Evolutionary conservation across 2,888 invertebrate genomes (phyloP), one percentile per base, ranked within the genome.

Genomic region (Seladonia tumulorum): DNA sequence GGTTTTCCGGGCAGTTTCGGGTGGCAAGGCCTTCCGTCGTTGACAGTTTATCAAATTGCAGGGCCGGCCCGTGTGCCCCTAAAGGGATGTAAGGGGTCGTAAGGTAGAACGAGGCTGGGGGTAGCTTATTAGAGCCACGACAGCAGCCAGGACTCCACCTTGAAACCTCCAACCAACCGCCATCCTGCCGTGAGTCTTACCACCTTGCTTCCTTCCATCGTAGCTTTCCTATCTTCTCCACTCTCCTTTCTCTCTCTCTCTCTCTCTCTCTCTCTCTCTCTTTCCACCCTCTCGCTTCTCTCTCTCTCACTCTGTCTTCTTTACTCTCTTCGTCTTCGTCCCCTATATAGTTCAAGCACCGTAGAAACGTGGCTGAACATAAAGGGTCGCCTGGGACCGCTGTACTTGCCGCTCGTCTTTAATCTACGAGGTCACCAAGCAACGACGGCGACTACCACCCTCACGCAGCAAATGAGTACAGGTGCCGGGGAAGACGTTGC

Each of bases 11-110:
- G 35, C 73, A 89, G 90, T 87, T 83, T 87, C 90, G 86, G 76
- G 73, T 85, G 79, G 80, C 85, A 77, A 70, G 83, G 77, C 63
- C 82, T 85, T 87, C 53, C 87, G 81, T 82, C 89, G 88, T 90
- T 92, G 93, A 93, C 93, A 93, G 93, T 93, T 94, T 92, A 94
- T 94, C 93, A 94, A 94, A 93, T 92, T 92, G 92, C 92, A 90
- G 89, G 90, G 88, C 89, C 89, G 90, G 16, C 35, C 90, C 87
- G 79, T 81, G 86, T 88, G 89, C 87, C 85, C 83, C 86, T 91
- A 92, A 93, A 91, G 93, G 92, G 92, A 92, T 90, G 90, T 90
- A 90, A 92, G 91, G 35, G 92, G 89, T 91, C 90, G 91, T 91
- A 91, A 92, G 91, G 92, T 91, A 91, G 91, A 91, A 91, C 88